Conservation (phyloP, 1,140 invertebrate species). For the Zelostemma sp. region DNA sequence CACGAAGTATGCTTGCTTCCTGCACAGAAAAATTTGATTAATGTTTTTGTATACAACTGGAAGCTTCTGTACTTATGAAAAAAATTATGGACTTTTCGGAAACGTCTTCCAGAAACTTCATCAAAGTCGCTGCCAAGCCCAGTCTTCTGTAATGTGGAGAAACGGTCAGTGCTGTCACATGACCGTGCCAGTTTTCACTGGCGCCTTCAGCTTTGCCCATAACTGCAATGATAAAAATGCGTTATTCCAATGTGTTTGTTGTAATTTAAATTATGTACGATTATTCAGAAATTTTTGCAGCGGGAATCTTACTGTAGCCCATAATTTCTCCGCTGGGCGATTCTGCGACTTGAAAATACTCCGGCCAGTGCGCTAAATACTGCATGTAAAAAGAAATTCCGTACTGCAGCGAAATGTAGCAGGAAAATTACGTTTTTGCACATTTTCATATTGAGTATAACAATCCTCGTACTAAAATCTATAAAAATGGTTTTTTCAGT, state of each 20-base stretch:
- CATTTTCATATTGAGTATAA: constrained; percentile 12
- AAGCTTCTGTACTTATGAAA: neutral
- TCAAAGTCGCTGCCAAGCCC: constrained; percentile 93
- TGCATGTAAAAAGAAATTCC: constrained; percentile 97
- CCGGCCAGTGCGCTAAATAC: constrained; percentile 98
- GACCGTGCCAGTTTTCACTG: constrained; percentile 97
- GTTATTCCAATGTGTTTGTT: too few relatives aligned
- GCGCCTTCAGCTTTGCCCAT: constrained; percentile 99
- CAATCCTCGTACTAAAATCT: too few relatives aligned
- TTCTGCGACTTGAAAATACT: constrained; percentile 98
- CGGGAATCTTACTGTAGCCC: constrained; percentile 99
- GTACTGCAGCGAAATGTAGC: constrained; percentile 75
- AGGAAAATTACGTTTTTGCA: constrained; percentile 15
- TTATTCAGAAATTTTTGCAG: too few relatives aligned
- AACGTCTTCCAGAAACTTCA: constrained; percentile 94
- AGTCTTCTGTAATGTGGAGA: constrained; percentile 92
- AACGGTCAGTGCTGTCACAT: constrained; percentile 98
- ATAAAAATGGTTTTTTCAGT: too few relatives aligned
- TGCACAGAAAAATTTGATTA: constrained; percentile 68
- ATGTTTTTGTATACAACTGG: constrained; percentile 6
- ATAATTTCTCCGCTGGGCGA: constrained; percentile 95
- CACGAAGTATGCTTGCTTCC: constrained; percentile 97
- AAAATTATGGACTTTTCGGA: constrained; percentile 86
- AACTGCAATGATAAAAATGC: constrained; percentile 81
- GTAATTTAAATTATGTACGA: too few relatives aligned